Evolutionary conservation across 2,113 vertebrate genomes (phyloP), one percentile per base, ranked within the genome.

Genomic region (Gallinago undulata): DNA sequence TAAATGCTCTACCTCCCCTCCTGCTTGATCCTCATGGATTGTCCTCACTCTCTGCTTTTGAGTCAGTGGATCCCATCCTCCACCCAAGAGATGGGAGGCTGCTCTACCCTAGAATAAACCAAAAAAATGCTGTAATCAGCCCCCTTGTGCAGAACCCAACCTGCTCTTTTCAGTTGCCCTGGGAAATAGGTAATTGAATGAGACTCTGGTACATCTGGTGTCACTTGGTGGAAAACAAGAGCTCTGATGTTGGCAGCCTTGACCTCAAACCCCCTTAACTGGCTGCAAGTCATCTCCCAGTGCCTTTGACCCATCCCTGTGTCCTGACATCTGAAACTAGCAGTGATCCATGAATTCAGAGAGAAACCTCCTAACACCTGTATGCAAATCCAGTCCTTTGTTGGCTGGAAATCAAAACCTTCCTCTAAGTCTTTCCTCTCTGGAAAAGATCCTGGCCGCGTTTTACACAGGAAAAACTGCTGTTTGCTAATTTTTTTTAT

Each of bases 311-410:
- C 94, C 67, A 81, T 94, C 75, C 92, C 76, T 91, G 41, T 87
- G 62, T 93, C 76, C 84, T 87, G 94, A 90, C 86, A 94, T 96
- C 67, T 96, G 95, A 97, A 96, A 94, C 82, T 30, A 80, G 47
- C 86, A 92, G 47, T 64, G 86, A 90, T 89, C 73, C 74, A 28
- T 93, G 76, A 93, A 91, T 95, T 82, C 64, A 69, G 76, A 90
- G 79, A 84, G 73, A 77, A 88, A 73, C 51, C 84, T 50, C 37
- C 9, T 79, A 94, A 93, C 95, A 97, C 94, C 93, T 95, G 92
- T 89, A 95, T 97, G 95, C 85, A 97, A 96, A 97, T 74, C 19
- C 43, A 70, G 72, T 82, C 88, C 66, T 97, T 94, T 93, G 69
- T 93, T 93, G 79, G 30, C 66, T 93, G 53, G 39, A 90, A 95